Evolutionary conservation across 2,113 vertebrate species (phyloP).

Genomic region (Lontra canadensis): DNA sequence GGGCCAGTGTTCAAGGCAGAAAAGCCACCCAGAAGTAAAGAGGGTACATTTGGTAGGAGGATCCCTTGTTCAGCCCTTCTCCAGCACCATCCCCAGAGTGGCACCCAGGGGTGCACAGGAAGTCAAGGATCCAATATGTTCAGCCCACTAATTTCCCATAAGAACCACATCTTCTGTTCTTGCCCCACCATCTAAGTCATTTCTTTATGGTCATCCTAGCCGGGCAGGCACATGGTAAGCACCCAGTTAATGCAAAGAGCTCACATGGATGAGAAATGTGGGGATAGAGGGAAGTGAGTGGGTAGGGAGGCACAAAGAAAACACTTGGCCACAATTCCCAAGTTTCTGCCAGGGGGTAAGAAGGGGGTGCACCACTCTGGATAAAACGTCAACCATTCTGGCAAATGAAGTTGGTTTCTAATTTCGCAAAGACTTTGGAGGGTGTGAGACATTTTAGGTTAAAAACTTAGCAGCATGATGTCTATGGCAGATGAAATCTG

Average conservation of each 20-base stretch:
- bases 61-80: neutral
- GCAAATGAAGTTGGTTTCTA: neutral
- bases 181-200: neutral
- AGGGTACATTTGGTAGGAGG: neutral
- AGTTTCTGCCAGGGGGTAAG: neutral
- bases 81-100: neutral
- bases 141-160: neutral
- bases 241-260: neutral
- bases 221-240: neutral
- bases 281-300: neutral
- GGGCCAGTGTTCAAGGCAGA: neutral
- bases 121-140: neutral
- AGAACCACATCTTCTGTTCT: neutral
- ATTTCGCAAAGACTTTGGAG: slow-evolving; percentile 1
- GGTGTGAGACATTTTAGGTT: slow-evolving; percentile 2
- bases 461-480: neutral
- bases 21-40: neutral
- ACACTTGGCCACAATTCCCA: neutral
- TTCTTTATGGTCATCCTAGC: neutral
- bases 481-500: neutral
- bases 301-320: neutral
- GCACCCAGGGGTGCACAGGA: neutral
- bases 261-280: neutral
- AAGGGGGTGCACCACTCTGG: too few relatives aligned
- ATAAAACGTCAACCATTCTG: neutral